Evolutionary conservation across 1,140 invertebrate genomes (phyloP).

Genomic region (Macrosteles quadrilineatus): DNA sequence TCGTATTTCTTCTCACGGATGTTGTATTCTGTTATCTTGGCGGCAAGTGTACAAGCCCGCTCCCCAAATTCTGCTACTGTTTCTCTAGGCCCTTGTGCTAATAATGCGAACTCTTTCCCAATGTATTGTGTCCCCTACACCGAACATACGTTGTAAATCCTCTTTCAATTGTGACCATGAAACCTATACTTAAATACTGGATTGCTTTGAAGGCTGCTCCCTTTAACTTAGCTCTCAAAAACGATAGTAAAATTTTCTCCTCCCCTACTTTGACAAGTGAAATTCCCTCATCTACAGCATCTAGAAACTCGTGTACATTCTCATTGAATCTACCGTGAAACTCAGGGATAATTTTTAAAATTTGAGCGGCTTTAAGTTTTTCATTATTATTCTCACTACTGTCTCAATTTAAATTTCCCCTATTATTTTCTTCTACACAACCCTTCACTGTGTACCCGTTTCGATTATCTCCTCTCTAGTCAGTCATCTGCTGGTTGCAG

Average conservation of each 20-base stretch:
- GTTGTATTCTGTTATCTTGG: background rate
- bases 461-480: too few species aligned
- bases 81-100: background rate
- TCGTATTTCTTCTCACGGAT: background rate
- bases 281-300: too few species aligned
- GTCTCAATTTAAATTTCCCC: too few species aligned
- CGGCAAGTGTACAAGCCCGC: background rate
- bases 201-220: background rate
- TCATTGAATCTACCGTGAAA: background rate
- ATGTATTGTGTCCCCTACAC: background rate
- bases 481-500: too few species aligned
- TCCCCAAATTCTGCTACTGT: background rate
- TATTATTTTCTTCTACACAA: too few species aligned
- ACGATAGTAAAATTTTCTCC: conserved; percentile 24
- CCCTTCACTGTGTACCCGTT: too few species aligned
- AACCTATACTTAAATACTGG: background rate
- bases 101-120: background rate
- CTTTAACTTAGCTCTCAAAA: background rate
- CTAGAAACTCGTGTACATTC: background rate
- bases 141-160: background rate
- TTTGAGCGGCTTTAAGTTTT: too few species aligned
- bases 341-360: conserved; percentile 5
- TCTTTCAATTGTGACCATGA: background rate
- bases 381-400: too few species aligned
- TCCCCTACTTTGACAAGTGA: too few species aligned